phyloP scores from a whole-genome alignment of 1,140 invertebrate genomes.

The Eumaeus atala region DNA sequence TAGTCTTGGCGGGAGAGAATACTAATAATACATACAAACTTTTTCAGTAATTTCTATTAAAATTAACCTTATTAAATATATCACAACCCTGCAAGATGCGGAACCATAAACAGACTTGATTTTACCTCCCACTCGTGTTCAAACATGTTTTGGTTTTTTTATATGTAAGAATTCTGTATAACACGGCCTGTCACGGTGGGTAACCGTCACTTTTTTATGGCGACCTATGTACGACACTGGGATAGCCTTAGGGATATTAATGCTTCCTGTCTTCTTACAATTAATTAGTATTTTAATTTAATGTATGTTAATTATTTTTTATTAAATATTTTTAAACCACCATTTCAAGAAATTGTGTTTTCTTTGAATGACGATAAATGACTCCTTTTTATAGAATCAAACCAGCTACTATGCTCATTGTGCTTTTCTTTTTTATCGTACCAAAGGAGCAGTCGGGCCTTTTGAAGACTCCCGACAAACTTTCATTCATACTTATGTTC shows the following conservation, averaged over 20 bases:
- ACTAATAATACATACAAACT: no score
- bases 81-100: background rate
- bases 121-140: conserved; percentile 1
- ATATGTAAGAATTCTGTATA: conserved; percentile 10
- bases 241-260: background rate
- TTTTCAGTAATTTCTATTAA: background rate
- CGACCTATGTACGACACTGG: background rate
- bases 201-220: conserved; percentile 2
- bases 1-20: no score
- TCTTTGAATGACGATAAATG: no score
- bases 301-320: conserved; percentile 5
- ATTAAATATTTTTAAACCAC: background rate
- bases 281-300: conserved; percentile 5
- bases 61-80: background rate
- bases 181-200: conserved; percentile 1
- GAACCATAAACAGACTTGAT: background rate
- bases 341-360: no score
- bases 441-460: no score
- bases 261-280: conserved; percentile 1
- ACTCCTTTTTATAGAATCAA: no score
- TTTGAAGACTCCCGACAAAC: no score
- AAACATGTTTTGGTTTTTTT: conserved; percentile 6
- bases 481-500: no score
- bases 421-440: no score
- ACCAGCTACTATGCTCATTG: no score